Evolutionary conservation across 2,113 vertebrate genomes (phyloP), one percentile per base, ranked within the genome.

Genomic region (Sebastes fasciatus): DNA sequence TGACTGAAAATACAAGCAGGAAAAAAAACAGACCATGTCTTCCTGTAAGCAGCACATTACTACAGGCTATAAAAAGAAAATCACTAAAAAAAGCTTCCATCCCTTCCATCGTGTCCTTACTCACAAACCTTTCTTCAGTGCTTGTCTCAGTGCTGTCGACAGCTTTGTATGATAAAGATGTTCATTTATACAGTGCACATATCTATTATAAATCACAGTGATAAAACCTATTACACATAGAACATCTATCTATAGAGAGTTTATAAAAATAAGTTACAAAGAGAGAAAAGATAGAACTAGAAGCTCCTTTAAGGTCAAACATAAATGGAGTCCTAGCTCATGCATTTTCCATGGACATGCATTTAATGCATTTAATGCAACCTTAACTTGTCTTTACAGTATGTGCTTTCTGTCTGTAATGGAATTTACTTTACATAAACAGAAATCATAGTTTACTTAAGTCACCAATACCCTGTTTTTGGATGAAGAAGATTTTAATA

Each of bases 61-160:
- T 64, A 73, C 45, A 60, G 49, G 69, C 76, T 88, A 73, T 67
- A 84, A 77, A 85, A 86, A 82, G 74, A 82, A 80, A 89, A 77
- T 65, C 57, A 86, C 34, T 13, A 80, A 58, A 77, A 82, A 82
- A 81, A 79, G 68, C 51, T 65, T 34, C 9, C 16, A 70, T 45
- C 12, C 42, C 51, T 55, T 75, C 61, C 67, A 70, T 77, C 68
- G 43, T 57, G 46, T 52, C 17, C 52, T 49, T 34, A 42, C n/a
- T 70, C 49, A 51, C 21, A 72, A 75, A 58, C 55, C 34, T 62
- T 40, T 51, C 26, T 42, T 82, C 21, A 46, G 43, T 1, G 46
- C 45, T 54, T 19, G 5, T 58, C 40, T 89, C 40, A 73, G 65
- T 70, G 54, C 72, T 77, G 46, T 75, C 78, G 43, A 60, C 23